Base-by-base conservation (phyloP, 2,113 vertebrate genomes). In the Hystrix cristata region DNA sequence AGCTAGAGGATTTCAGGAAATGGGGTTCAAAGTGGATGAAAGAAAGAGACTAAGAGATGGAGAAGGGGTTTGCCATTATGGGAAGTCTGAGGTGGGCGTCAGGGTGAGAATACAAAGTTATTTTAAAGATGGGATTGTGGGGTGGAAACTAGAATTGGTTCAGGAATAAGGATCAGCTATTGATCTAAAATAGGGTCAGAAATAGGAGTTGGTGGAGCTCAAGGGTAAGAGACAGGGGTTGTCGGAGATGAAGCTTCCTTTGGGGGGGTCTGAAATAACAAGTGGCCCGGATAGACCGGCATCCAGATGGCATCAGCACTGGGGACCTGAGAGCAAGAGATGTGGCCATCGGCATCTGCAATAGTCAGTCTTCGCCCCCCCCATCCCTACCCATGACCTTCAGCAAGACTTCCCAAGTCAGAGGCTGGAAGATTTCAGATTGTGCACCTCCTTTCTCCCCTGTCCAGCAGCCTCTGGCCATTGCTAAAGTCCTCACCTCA, bases 231-330 rank as follows among this genome's bases (percentile, higher is more conserved):
- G n/a, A 13, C 29, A 46, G 78, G 46, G 29, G 34, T 57, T 48
- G 9, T 67, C 19, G 51, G 46, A 72, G 23, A n/a, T 53, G 43
- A 72, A 84, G 14, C 74, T 67, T 60, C 25, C 8, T 21, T 76
- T 53, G 21, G 31, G 38, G 38, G 82, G 21, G 16, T 14, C 69
- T 74, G 95, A 83, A 69, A 53, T 48, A 92, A 76, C 96, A 96
- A 90, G 95, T 96, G 90, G 81, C 57, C 82, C 72, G 25, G 76
- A 53, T 23, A 57, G n/a, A 3, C 8, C 2, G 48, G 71, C 16
- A 38, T 59, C 55, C 57, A 38, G 43, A 74, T 62, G 67, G 34
- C 21, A 9, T 89, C 93, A 38, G 86, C 87, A 19, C 9, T 60
- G 84, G 48, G 31, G 27, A 25, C 34, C 16, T n/a, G 53, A 78